phyloP scores from a whole-genome alignment of 2,797 vertebrate species.

The Sus cebifrons region DNA sequence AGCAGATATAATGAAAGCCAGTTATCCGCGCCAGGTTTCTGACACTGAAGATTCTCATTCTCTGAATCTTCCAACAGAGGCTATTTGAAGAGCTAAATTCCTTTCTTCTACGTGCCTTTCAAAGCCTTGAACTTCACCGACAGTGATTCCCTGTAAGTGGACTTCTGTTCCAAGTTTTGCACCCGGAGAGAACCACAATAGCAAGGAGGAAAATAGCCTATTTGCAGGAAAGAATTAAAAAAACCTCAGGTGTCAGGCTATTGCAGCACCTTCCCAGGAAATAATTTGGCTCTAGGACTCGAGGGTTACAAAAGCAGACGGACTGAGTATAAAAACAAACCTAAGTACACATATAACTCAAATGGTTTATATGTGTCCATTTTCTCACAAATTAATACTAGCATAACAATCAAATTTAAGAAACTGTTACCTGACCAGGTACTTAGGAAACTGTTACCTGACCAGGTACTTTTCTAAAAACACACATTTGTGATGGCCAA shows the following conservation, averaged over 20 bases:
- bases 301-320: neutral
- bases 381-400: conserved; percentile 19
- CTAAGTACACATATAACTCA: neutral
- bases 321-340: neutral
- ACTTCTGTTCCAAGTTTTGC: neutral
- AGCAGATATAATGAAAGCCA: neutral
- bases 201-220: neutral
- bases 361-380: neutral
- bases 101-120: neutral
- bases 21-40: neutral
- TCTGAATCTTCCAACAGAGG: conserved; percentile 38
- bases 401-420: neutral
- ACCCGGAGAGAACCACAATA: neutral
- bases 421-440: neutral
- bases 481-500: neutral
- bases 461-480: neutral
- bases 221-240: neutral
- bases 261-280: neutral
- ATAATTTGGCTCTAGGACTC: neutral
- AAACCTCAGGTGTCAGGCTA: neutral
- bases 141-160: neutral
- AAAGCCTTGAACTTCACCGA: conserved; percentile 29
- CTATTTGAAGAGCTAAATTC: conserved; percentile 1
- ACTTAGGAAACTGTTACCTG: neutral
- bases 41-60: neutral